Evolutionary conservation across 2,888 invertebrate species (phyloP), one percentile per base, ranked within the genome.

Genomic region (Plagodis dolabraria): DNA sequence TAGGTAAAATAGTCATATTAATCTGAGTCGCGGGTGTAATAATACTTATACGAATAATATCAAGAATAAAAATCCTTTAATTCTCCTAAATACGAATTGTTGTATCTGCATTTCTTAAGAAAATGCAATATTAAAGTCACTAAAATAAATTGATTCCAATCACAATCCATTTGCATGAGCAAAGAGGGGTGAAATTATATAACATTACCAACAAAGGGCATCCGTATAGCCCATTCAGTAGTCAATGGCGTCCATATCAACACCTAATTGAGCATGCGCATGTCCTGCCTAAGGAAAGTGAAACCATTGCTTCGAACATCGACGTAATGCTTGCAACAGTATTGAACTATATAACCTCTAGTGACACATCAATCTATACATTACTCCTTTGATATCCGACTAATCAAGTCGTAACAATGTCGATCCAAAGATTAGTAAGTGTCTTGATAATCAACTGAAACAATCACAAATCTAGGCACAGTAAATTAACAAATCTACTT

Each of bases 251-350:
- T 76, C 77, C 82, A 80, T 81, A 74, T 80, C 72, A 80, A 73
- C 82, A 83, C 80, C 83, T 86, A 82, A 89, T 87, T 86, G 82
- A 80, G 80, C 80, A 86, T 86, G 84, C 88, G 69, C 78, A 77
- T 77, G 85, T 88, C 89, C 90, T 89, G 83, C 65, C 87, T 79
- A 86, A 85, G 90, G 87, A 92, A 92, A 92, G 92, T 92, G 92
- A 92, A 92, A 92, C 77, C 80, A 72, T 72, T 68, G 63, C 76
- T 77, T 84, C 83, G 68, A 75, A 85, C 80, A 83, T 79, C 85
- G 80, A 81, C 84, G 86, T 84, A 84, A 87, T 81, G 82, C 86
- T 90, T 92, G 91, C 91, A 92, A 89, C 90, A 92, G 84, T 88
- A 79, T 61, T 89, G 87, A 89, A 89, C 88, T 92, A 92, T 92